Evolutionary conservation across 2,113 vertebrate genomes (phyloP), one percentile per base, ranked within the genome.

Genomic region (Amazona guildingii): DNA sequence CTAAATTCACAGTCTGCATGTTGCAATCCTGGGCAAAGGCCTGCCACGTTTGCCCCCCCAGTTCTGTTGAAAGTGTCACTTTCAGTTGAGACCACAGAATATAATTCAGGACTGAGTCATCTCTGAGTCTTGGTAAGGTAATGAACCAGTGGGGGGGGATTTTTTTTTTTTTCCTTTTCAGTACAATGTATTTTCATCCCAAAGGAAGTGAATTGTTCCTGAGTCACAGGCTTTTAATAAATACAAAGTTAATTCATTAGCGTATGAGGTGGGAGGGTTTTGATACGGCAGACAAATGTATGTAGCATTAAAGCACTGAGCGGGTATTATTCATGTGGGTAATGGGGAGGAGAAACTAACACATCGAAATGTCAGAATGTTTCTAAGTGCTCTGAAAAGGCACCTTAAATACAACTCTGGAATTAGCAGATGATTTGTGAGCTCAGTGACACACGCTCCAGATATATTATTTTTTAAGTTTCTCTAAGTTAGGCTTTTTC

Each of bases 141-240:
- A 48, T 72, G 68, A 88, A n/a, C 62, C 44, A 52, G 10, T 9
- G 13, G 48, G 52, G 28, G 0, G 2, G n/a, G 14, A 10, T 19
- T 23, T 46, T 59, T 59, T 27, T 69, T 46, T 69, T 46, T 64
- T 67, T 24, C n/a, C 57, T 59, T 76, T 74, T 44, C 46, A 77
- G 48, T 68, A 61, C 73, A 77, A 90, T 68, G 39, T 61, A 28
- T 86, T 94, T 92, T 75, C 52, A 84, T 87, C 74, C 25, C 31
- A 57, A 76, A 90, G 73, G 80, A 88, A 95, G 69, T 84, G 61
- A 92, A 79, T 79, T 79, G 55, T 86, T 88, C 72, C 76, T 94
- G 88, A 95, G 73, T 94, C 90, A 94, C 41, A 83, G 37, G 29
- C 69, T 94, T 79, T 92, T 95, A 92, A 95, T 91, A 94, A 92